Base-by-base conservation (phyloP, 2,113 vertebrate species). In the Catharus minimus region DNA sequence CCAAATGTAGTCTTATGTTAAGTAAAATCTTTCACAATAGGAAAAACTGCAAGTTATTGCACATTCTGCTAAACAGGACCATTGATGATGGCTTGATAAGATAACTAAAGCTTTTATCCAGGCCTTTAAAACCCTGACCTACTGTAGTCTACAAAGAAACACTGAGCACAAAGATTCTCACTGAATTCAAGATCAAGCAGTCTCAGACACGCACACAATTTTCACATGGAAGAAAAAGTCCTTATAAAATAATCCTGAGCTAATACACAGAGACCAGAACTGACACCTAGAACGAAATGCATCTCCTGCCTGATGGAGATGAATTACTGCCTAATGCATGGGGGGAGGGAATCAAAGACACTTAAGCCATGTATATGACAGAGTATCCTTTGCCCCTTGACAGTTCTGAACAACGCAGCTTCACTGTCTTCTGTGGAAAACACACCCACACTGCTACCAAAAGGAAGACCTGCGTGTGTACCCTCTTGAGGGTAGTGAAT, bases 341-440 rank as follows among this genome's bases (percentile, higher is more conserved):
- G 4, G 4, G n/a, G 11, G 6, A 12, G 7, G 18, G 11, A 11
- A 5, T 4, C 3, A 27, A 38, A 72, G 30, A 13, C 8, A 19
- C 36, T 22, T 39, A 71, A 3, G 4, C 4, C 20, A 18, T 1
- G 0, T 4, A 9, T 1, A 2, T 27, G 36, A 49, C 47, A 78
- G 23, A n/a, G 21, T 15, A 15, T 43, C 57, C 65, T 84, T 36
- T 61, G 69, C 19, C 19, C 23, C 16, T 30, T 43, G 39, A 30
- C 52, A 43, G 8, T 12, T 47, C 56, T 47, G 74, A 82, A 14
- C 33, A 33, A 39, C 3, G 20, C 26, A 64, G 16, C 39, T 71
- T 81, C 46, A 11, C 52, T 46, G 4, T 18, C 15, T 50, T 46
- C 74, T 81, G 2, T 12, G 23, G 73, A 50, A 57, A 83, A 66